phyloP scores from a whole-genome alignment of 2,888 invertebrate genomes.

The Campoplex capitator region DNA sequence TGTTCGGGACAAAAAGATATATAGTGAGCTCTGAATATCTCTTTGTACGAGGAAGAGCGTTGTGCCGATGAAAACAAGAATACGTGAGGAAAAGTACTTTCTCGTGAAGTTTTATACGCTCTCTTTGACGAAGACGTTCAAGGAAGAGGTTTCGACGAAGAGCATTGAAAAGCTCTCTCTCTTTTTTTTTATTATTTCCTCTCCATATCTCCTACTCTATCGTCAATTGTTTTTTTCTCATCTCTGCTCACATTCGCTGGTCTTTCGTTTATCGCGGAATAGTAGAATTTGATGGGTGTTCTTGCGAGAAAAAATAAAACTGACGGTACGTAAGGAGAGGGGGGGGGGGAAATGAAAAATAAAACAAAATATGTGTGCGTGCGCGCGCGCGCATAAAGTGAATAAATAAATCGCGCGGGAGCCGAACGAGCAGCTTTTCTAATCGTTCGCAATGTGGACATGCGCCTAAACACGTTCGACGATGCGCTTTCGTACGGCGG shows the following conservation, averaged over 20 bases:
- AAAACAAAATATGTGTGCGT: not conserved
- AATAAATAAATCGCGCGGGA: conserved; percentile 1
- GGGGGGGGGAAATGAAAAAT: not conserved
- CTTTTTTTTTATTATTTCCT: not conserved
- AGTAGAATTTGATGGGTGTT: not conserved
- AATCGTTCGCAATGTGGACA: not conserved
- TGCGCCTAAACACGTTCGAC: not conserved
- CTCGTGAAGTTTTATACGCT: conserved; percentile 1
- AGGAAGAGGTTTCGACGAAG: not conserved
- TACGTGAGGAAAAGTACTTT: conserved; percentile 44
- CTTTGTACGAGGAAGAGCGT: conserved; percentile 7
- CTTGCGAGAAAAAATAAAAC: not conserved
- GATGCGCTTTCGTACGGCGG: conserved; percentile 44
- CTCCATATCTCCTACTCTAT: not conserved
- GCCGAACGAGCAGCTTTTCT: not conserved
- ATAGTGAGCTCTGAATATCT: conserved; percentile 21
- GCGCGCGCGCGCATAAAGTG: no score
- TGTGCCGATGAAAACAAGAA: conserved; percentile 50
- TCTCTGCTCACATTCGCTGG: not conserved
- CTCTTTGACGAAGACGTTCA: not conserved
- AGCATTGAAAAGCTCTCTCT: not conserved
- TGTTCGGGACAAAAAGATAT: conserved; percentile 3
- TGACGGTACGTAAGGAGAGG: not conserved
- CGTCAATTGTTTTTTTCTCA: not conserved
- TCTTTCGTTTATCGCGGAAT: not conserved